Percentiles rank a stretch among this genome's conserved stretches.
Conservation (phyloP, 2,797 vertebrate genomes). For the Paedocypris micromegethes region DNA sequence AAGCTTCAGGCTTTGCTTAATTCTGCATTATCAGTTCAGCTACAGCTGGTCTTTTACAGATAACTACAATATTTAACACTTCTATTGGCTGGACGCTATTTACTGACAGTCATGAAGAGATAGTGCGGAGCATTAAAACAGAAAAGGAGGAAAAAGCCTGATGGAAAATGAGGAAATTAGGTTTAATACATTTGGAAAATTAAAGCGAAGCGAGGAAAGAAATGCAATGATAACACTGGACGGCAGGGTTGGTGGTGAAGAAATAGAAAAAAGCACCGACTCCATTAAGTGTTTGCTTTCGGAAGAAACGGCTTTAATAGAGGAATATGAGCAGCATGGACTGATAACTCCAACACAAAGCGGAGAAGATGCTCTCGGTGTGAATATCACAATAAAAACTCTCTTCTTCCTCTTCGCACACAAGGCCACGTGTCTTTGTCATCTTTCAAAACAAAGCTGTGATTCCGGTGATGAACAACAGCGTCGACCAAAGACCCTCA, state of each 20-base stretch:
- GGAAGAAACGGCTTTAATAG: constrained; percentile 25
- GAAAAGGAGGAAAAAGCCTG: constrained; percentile 22
- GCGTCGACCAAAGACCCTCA: too few relatives aligned
- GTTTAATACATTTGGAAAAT: constrained; percentile 23
- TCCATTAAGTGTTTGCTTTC: neutral
- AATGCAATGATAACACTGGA: constrained; percentile 3
- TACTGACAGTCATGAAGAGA: constrained; percentile 64
- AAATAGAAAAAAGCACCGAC: constrained; percentile 22
- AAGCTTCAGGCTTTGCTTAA: constrained; percentile 43
- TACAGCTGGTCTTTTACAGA: constrained; percentile 70
- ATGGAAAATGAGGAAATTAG: constrained; percentile 19
- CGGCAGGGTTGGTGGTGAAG: constrained; percentile 1
- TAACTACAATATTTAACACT: constrained; percentile 57
- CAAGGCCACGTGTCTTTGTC: too few relatives aligned
- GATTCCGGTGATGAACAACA: too few relatives aligned
- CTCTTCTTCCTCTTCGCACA: too few relatives aligned
- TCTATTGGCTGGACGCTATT: constrained; percentile 54
- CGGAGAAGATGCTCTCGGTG: neutral
- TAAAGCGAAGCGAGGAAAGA: constrained; percentile 6
- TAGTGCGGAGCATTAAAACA: constrained; percentile 56
- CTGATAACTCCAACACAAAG: constrained; percentile 2
- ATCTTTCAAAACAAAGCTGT: too few relatives aligned
- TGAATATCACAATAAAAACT: neutral
- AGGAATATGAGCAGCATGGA: neutral
- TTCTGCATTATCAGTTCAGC: constrained; percentile 52